Base-by-base conservation (phyloP, 2,113 vertebrate species). In the Tragelaphus imberbis region DNA sequence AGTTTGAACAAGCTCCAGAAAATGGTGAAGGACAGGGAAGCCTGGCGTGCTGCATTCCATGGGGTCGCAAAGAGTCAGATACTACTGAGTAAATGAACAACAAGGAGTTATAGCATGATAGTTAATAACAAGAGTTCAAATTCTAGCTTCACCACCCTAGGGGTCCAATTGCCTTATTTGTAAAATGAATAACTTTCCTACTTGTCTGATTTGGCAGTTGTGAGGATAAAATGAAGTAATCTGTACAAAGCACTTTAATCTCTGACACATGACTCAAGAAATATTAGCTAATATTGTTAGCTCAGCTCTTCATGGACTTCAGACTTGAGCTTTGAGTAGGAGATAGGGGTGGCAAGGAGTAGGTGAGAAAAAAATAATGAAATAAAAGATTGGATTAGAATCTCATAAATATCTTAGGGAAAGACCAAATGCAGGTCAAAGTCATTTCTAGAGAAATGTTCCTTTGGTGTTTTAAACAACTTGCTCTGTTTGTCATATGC, bases 381-480 rank as follows among this genome's bases (percentile, higher is more conserved):
- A 92, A 56, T 56, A 56, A 84, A n/a, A 15, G 30, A 65, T 36
- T 90, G 92, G 65, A 81, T 21, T 58, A 56, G 90, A 97, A 68
- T 33, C 19, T 94, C 25, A 21, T 27, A 36, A 63, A 47, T 77
- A 5, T n/a, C n/a, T 58, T 71, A 84, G 25, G 27, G 25, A 75
- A 90, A 40, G 89, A 40, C 27, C 15, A 79, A 85, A 88, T 44
- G 6, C 49, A 93, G 89, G 28, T 84, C 84, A 61, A 56, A 61
- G 36, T 71, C 91, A 80, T 55, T 27, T 51, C 61, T 93, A 49
- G 65, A 51, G 65, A 79, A 68, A 84, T 44, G 28, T 47, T 53
- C 25, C 40, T 86, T 55, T 87, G 6, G n/a, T 75, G 30, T 94
- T 96, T 96, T 90, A 93, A 94, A 87, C 21, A 95, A 47, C 65